Percentiles rank a stretch among this genome's conserved stretches.
Conservation (phyloP, 2,113 vertebrate species). For the Thinocorus orbignyianus region DNA sequence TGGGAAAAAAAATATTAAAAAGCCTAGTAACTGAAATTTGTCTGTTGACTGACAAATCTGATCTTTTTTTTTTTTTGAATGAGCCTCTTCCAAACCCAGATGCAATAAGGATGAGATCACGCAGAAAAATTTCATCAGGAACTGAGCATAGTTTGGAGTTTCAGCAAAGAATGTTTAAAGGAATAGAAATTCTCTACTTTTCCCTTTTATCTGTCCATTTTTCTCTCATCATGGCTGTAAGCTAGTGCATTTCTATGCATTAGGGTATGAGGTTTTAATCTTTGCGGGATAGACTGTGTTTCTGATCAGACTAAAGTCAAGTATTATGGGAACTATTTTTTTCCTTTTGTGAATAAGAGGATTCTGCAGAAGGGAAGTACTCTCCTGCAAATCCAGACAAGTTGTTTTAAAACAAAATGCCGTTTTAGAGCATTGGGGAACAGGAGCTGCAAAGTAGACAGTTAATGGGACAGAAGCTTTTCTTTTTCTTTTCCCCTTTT, state of each 20-base stretch:
- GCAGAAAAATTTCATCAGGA: constrained; percentile 1
- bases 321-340: background rate
- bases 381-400: background rate
- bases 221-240: background rate
- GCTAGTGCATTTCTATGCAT: background rate
- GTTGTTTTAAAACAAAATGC: background rate
- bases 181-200: background rate
- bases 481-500: accelerated
- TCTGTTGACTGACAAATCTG: background rate
- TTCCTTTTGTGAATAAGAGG: background rate
- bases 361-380: background rate
- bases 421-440: background rate
- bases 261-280: background rate
- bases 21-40: background rate
- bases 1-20: background rate
- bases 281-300: background rate
- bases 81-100: background rate
- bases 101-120: constrained; percentile 2
- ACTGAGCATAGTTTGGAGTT: background rate
- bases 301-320: background rate
- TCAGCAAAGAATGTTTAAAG: background rate
- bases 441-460: background rate
- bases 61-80: background rate
- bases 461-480: background rate
- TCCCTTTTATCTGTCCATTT: background rate